Conservation (phyloP, 2,888 invertebrate species). For the Zhengitettix transpicula region DNA sequence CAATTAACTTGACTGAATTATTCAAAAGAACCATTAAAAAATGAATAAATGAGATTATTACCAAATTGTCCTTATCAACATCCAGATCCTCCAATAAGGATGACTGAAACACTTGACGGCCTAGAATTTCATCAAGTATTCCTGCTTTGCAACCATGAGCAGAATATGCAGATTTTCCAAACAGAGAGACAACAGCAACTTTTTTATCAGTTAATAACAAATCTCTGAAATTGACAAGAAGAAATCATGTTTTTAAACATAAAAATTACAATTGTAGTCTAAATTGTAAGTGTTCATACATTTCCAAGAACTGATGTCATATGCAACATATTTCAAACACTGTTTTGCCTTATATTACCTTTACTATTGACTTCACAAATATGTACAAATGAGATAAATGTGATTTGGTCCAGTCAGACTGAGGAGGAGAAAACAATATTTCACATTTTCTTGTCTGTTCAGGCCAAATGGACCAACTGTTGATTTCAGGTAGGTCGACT, state of each 20-base stretch:
- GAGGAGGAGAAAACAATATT: too few species aligned
- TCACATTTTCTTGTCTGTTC: too few species aligned
- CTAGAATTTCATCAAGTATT: constrained; percentile 33
- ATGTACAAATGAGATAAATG: too few species aligned
- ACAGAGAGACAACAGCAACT: constrained; percentile 51
- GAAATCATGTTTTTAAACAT: neutral
- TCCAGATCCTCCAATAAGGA: constrained; percentile 21
- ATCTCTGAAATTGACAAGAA: constrained; percentile 4
- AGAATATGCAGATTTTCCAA: constrained; percentile 51
- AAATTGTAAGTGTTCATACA: too few species aligned
- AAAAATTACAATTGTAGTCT: too few species aligned
- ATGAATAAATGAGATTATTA: neutral
- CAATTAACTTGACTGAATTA: neutral
- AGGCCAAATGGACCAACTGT: too few species aligned
- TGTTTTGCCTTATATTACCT: too few species aligned
- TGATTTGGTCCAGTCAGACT: too few species aligned
- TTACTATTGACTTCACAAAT: too few species aligned
- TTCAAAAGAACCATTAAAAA: neutral
- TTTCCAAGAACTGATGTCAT: too few species aligned
- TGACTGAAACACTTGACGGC: constrained; percentile 18
- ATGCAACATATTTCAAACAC: too few species aligned
- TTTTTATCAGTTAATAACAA: constrained; percentile 23
- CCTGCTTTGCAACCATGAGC: constrained; percentile 46
- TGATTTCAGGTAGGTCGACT: too few species aligned
- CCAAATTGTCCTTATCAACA: constrained; percentile 22